Conservation (phyloP, 2,113 vertebrate genomes). For the Gnathonemus echidnorhynchus region DNA sequence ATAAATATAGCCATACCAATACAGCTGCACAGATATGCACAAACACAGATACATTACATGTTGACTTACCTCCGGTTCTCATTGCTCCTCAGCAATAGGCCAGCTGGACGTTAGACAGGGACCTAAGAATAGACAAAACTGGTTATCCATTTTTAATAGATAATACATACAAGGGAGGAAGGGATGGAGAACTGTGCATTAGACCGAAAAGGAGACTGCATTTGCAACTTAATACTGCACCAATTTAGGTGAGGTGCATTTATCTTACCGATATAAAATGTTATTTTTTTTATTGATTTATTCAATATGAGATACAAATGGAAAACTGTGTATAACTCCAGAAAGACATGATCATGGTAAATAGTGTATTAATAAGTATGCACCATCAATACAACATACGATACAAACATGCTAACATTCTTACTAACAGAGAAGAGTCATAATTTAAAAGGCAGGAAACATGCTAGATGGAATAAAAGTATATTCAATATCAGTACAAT, state of each 20-base stretch:
- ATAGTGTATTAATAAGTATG: neutral
- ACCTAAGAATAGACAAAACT: slow-evolving; percentile 8
- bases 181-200: neutral
- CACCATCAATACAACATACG: neutral
- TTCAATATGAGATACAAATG: neutral
- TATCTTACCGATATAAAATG: neutral
- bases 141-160: slow-evolving; percentile 1
- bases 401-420: neutral
- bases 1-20: neutral
- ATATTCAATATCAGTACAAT: neutral
- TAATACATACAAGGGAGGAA: slow-evolving; percentile 6
- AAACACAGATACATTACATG: neutral
- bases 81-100: slow-evolving; percentile 3
- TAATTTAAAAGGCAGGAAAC: neutral
- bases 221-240: neutral
- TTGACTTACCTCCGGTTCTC: slow-evolving; percentile 1
- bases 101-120: neutral
- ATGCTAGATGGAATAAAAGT: neutral
- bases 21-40: neutral
- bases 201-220: neutral
- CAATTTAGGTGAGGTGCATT: neutral
- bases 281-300: neutral
- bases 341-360: neutral
- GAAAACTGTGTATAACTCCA: neutral
- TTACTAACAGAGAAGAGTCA: neutral